Percentiles rank a stretch among this genome's conserved stretches.
phyloP scores from a whole-genome alignment of 2,888 invertebrate genomes.

The Lasioglossum zephyrum region DNA sequence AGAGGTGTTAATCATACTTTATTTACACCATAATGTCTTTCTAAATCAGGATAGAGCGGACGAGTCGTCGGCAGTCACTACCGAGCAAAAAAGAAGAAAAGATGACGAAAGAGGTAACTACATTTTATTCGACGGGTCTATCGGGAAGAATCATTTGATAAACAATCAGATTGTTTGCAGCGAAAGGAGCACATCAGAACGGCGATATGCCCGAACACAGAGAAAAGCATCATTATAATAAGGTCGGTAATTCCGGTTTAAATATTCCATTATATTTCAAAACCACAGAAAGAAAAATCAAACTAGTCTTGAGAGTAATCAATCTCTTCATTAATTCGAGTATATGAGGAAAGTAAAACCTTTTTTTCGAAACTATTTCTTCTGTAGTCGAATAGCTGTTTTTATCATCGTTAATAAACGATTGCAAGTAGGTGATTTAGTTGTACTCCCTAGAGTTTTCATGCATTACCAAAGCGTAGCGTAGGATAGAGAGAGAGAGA shows the following conservation, averaged over 20 bases:
- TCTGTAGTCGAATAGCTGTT: neutral
- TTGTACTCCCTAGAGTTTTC: slow-evolving; percentile 36
- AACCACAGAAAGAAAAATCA: slow-evolving; percentile 30
- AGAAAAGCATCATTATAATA: slow-evolving; percentile 91
- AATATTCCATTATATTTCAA: slow-evolving; percentile 17
- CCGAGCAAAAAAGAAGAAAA: slow-evolving; percentile 91
- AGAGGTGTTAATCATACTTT: neutral
- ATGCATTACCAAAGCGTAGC: neutral
- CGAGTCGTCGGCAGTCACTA: slow-evolving; percentile 87
- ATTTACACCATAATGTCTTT: slow-evolving; percentile 5
- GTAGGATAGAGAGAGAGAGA: slow-evolving; percentile 18
- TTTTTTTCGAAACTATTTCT: slow-evolving; percentile 23
- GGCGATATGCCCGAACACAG: slow-evolving; percentile 89
- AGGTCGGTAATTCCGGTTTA: slow-evolving; percentile 85
- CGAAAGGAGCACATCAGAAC: slow-evolving; percentile 89
- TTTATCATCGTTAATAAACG: neutral
- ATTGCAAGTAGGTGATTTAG: slow-evolving; percentile 39
- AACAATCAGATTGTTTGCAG: slow-evolving; percentile 78
- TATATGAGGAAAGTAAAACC: neutral
- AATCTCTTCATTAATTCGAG: slow-evolving; percentile 16
- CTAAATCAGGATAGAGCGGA: slow-evolving; percentile 89
- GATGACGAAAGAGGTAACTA: slow-evolving; percentile 91
- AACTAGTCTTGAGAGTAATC: neutral
- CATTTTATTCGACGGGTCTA: slow-evolving; percentile 37
- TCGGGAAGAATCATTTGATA: neutral